These are phyloP conservation scores for Erebia palarica DNA, from an alignment of 2,888 invertebrate species.

Conservation along the genomic window DNA sequence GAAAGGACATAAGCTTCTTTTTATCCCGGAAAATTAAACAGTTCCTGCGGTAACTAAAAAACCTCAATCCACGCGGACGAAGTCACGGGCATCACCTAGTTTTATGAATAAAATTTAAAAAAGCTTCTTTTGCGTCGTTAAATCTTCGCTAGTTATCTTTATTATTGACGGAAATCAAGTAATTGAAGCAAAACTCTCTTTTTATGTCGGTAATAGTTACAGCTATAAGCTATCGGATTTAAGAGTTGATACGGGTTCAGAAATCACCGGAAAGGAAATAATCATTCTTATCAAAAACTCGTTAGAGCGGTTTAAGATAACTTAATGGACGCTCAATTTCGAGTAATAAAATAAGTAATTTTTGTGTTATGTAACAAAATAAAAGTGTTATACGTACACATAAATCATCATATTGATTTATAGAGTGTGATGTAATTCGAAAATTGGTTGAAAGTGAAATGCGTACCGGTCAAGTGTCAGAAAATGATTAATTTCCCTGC, in stretches of 20 bases:
- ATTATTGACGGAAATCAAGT: conserved; percentile 26
- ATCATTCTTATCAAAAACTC: conserved; percentile 22
- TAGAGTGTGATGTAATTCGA: background rate
- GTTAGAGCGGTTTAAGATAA: conserved; percentile 19
- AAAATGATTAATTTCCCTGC: too few relatives aligned
- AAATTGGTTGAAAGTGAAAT: background rate
- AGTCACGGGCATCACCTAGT: background rate
- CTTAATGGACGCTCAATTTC: conserved; percentile 18
- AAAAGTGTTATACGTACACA: background rate
- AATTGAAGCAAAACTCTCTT: conserved; percentile 31
- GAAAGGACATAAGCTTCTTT: background rate
- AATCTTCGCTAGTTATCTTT: conserved; percentile 4
- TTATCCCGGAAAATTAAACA: background rate
- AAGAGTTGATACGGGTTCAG: conserved; percentile 18
- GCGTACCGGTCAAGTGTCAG: background rate
- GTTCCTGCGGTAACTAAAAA: background rate
- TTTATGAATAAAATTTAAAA: background rate
- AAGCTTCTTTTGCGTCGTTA: conserved; percentile 3
- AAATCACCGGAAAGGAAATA: conserved; percentile 35
- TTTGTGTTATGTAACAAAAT: conserved; percentile 1
- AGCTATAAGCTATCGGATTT: conserved; percentile 20
- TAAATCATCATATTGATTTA: conserved; percentile 7
- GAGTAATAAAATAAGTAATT: conserved; percentile 8
- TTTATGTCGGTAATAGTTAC: conserved; percentile 34
- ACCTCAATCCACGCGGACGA: background rate